These are phyloP conservation scores for Branchinecta lynchi DNA, from an alignment of 1,140 invertebrate species.

Conservation along the genomic window DNA sequence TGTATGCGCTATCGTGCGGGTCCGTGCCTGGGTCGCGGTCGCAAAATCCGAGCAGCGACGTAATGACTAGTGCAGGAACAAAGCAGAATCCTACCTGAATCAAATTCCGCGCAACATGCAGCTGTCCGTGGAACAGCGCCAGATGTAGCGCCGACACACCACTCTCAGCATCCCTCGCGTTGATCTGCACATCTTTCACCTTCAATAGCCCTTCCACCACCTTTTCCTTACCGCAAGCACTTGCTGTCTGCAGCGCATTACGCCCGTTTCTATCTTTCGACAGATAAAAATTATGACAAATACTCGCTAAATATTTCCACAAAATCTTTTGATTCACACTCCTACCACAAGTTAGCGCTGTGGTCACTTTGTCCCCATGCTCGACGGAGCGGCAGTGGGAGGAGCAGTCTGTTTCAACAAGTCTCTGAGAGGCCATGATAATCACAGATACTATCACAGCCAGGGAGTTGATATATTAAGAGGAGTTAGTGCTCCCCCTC, in stretches of 20 bases:
- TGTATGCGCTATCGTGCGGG: too few relatives aligned
- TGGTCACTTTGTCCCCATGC: constrained; percentile 6
- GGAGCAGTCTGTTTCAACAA: neutral
- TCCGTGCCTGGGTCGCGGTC: too few relatives aligned
- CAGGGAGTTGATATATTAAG: neutral
- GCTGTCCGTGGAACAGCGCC: constrained; percentile 56
- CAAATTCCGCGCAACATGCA: constrained; percentile 44
- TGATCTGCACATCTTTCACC: constrained; percentile 41
- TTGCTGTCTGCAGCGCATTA: constrained; percentile 48
- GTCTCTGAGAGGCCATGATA: neutral
- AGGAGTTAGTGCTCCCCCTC: neutral
- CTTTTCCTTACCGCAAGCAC: constrained; percentile 43
- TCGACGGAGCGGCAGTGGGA: neutral
- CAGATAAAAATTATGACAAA: constrained; percentile 19
- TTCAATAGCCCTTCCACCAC: constrained; percentile 49
- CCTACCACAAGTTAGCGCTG: neutral
- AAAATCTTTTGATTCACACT: constrained; percentile 15
- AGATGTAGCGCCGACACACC: constrained; percentile 57
- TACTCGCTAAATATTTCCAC: constrained; percentile 21
- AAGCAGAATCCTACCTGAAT: constrained; percentile 36
- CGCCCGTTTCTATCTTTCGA: constrained; percentile 38
- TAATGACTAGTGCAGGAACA: too few relatives aligned
- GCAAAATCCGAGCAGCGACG: too few relatives aligned
- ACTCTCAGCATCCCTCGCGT: constrained; percentile 48
- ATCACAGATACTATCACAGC: neutral